A percentile compares a stretch with the other conserved stretches of the same genome.
Conservation (phyloP, 1,140 invertebrate genomes). For the Caenorhabditis inopinata region DNA sequence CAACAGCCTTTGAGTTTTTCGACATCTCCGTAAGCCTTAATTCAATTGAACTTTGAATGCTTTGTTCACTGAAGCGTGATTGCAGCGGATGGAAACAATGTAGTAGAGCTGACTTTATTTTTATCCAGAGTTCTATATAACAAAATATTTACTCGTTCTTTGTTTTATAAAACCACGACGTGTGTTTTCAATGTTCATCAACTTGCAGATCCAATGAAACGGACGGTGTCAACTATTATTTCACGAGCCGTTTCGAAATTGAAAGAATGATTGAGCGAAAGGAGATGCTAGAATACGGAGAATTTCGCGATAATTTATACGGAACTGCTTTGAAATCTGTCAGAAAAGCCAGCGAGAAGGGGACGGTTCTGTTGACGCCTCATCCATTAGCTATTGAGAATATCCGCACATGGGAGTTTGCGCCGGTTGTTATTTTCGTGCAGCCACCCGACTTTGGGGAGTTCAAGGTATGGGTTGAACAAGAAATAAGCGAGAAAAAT, state of each 20-base stretch:
- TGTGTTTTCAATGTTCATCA: too few relatives aligned
- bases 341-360: conserved; percentile 68
- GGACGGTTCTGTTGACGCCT: conserved; percentile 88
- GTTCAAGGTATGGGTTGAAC: conserved; percentile 76
- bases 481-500: too few relatives aligned
- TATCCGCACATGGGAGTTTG: conserved; percentile 82
- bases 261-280: conserved; percentile 82
- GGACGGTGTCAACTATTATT: conserved; percentile 91
- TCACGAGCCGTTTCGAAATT: conserved; percentile 84
- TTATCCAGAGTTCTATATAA: too few relatives aligned
- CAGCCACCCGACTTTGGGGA: conserved; percentile 81
- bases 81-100: too few relatives aligned
- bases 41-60: not conserved
- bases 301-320: conserved; percentile 92
- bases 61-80: too few relatives aligned
- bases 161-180: too few relatives aligned
- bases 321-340: conserved; percentile 73
- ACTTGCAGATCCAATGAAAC: conserved; percentile 76
- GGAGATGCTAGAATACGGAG: conserved; percentile 92
- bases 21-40: too few relatives aligned
- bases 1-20: too few relatives aligned
- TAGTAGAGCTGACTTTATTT: too few relatives aligned
- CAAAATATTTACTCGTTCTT: too few relatives aligned
- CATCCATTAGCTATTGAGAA: conserved; percentile 92
- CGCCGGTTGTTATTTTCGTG: conserved; percentile 91